Conservation (phyloP, 2,888 invertebrate species). For the Caenorhabditis drosophilae region DNA sequence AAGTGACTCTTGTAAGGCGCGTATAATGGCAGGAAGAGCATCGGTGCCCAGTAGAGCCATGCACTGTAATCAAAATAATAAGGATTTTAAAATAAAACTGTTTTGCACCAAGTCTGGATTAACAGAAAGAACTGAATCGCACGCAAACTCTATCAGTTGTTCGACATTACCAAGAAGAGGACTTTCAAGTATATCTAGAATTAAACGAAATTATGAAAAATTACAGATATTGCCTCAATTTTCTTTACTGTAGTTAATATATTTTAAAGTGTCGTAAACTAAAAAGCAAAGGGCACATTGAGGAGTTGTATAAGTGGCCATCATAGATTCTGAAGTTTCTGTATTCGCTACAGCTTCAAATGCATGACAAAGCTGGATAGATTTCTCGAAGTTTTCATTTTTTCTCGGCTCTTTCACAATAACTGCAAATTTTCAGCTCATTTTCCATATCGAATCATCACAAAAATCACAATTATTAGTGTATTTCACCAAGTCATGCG, state of each 20-base stretch:
- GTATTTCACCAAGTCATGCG: no score
- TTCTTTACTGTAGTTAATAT: slow-evolving; percentile 30
- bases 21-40: slow-evolving; percentile 25
- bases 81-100: not conserved
- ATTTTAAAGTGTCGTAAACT: slow-evolving; percentile 33
- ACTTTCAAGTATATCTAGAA: slow-evolving; percentile 29
- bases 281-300: slow-evolving; percentile 38
- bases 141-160: slow-evolving; percentile 9
- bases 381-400: no score
- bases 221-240: not conserved
- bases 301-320: no score
- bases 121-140: no score
- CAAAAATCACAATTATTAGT: no score
- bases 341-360: no score
- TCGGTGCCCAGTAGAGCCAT: slow-evolving; percentile 10
- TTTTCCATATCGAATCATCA: no score
- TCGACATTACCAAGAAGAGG: slow-evolving; percentile 18
- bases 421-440: no score
- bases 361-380: no score
- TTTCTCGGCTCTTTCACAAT: no score
- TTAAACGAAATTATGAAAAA: not conserved
- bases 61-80: slow-evolving; percentile 14
- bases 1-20: slow-evolving; percentile 36
- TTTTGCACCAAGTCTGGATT: slow-evolving; percentile 8
- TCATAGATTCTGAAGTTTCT: no score